These are phyloP conservation scores for Patella pellucida DNA, from an alignment of 2,888 invertebrate genomes.

Conservation along the genomic window DNA sequence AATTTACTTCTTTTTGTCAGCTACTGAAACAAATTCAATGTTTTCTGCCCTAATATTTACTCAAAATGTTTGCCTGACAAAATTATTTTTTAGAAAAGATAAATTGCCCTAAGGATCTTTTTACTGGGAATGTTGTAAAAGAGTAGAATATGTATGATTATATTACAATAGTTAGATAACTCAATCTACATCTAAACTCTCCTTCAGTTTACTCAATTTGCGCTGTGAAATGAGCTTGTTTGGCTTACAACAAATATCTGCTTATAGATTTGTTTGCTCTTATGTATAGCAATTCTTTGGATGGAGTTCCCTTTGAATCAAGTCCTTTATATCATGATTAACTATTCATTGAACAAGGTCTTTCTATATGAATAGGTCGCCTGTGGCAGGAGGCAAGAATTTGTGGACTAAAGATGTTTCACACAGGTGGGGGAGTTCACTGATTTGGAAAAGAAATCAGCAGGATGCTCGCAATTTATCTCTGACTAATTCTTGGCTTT, in stretches of 20 bases:
- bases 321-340: conserved; percentile 6
- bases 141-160: neutral
- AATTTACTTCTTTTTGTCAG: too few relatives aligned
- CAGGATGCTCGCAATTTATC: too few relatives aligned
- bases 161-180: conserved; percentile 2
- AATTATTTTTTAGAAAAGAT: conserved; percentile 8
- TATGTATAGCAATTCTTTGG: conserved; percentile 9
- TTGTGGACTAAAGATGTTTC: neutral
- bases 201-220: neutral
- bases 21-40: too few relatives aligned
- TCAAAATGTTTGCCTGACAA: neutral
- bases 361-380: conserved; percentile 1
- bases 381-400: conserved; percentile 7
- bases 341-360: neutral
- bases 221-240: neutral
- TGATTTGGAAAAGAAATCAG: neutral
- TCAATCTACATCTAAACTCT: neutral
- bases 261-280: conserved; percentile 6
- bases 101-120: neutral
- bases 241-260: conserved; percentile 1
- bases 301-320: neutral
- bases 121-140: neutral
- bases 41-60: neutral
- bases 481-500: too few relatives aligned
- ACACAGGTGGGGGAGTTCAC: neutral